Conservation (phyloP, 2,797 vertebrate genomes). For the Lophius americanus region DNA sequence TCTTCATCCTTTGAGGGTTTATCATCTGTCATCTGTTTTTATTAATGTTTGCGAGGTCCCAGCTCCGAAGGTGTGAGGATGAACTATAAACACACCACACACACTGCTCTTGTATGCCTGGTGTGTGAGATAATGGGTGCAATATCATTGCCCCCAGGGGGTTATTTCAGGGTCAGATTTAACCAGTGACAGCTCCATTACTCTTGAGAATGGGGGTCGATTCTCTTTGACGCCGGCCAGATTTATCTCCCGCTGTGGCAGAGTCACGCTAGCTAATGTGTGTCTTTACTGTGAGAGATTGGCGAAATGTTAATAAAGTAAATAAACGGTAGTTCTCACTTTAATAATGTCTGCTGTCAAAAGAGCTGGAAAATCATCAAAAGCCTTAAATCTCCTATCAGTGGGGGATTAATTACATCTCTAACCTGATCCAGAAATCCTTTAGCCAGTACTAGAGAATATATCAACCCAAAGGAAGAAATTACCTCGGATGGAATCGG, state of each 20-base stretch:
- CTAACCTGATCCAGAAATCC: constrained; percentile 15
- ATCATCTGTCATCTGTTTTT: constrained; percentile 41
- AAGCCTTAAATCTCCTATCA: constrained; percentile 14
- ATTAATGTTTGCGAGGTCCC: too few relatives aligned
- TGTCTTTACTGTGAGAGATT: constrained; percentile 34
- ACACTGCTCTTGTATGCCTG: not conserved
- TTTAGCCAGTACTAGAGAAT: constrained; percentile 1
- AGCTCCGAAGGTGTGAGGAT: constrained; percentile 7
- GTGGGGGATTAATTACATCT: constrained; percentile 10
- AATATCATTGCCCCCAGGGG: constrained; percentile 49
- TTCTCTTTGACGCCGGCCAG: constrained; percentile 55
- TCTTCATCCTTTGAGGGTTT: constrained; percentile 65
- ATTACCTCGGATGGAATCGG: constrained; percentile 17
- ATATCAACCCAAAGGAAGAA: constrained; percentile 28
- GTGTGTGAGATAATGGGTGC: constrained; percentile 40
- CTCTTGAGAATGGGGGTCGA: constrained; percentile 59
- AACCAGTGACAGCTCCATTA: constrained; percentile 73
- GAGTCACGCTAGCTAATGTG: constrained; percentile 34
- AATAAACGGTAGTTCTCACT: not conserved
- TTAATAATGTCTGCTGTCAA: constrained; percentile 2
- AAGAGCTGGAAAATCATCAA: constrained; percentile 11
- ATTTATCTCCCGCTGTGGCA: constrained; percentile 52
- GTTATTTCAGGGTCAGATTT: constrained; percentile 66
- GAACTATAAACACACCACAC: not conserved
- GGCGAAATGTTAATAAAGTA: constrained; percentile 18